These are phyloP conservation scores for Cyphomyrmex costatus DNA, from an alignment of 1,140 invertebrate genomes.

Conservation along the genomic window DNA sequence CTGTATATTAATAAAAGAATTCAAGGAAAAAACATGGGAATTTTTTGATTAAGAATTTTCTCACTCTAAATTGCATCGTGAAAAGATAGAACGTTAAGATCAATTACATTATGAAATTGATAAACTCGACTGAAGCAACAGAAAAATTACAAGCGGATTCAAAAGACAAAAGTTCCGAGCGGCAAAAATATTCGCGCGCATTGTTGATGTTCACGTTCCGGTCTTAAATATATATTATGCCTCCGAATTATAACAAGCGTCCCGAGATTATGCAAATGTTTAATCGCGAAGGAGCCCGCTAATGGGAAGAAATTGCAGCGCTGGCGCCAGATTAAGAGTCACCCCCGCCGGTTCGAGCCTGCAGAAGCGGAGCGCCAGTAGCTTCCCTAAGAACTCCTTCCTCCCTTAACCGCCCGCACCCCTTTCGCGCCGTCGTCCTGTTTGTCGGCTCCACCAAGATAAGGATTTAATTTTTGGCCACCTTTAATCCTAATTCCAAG, in stretches of 20 bases:
- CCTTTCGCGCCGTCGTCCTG: conserved; percentile 74
- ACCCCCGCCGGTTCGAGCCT: conserved; percentile 67
- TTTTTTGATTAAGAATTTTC: background rate
- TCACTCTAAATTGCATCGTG: background rate
- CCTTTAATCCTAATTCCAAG: conserved; percentile 84
- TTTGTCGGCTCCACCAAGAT: conserved; percentile 78
- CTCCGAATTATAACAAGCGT: conserved; percentile 77
- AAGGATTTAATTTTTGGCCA: conserved; percentile 86
- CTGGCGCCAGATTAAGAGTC: conserved; percentile 85
- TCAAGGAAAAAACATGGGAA: background rate
- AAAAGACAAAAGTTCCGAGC: conserved; percentile 40
- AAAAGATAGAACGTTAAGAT: background rate
- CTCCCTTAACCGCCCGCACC: conserved; percentile 68
- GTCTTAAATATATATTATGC: conserved; percentile 76
- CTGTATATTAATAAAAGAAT: background rate
- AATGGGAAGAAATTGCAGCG: conserved; percentile 86
- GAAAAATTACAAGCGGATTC: background rate
- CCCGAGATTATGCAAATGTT: conserved; percentile 86
- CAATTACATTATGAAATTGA: conserved; percentile 31
- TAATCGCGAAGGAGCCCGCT: conserved; percentile 83
- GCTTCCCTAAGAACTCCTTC: conserved; percentile 71
- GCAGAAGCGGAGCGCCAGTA: conserved; percentile 58
- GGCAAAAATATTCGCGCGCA: conserved; percentile 56
- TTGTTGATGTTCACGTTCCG: conserved; percentile 63
- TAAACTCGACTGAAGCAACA: conserved; percentile 20